Conservation (phyloP, 2,888 invertebrate species). For the Sipha maydis region DNA sequence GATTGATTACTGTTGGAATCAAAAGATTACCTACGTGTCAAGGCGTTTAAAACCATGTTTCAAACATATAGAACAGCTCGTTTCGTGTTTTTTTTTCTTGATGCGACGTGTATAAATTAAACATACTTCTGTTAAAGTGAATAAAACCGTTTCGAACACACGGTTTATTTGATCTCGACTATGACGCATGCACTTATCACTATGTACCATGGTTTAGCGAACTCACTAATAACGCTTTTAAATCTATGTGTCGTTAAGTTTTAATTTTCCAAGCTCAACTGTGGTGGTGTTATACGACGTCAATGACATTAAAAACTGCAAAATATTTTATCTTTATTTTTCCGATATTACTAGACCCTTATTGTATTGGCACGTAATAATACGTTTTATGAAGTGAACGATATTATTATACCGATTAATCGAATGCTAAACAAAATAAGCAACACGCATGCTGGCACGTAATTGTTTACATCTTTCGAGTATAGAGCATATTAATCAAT, state of each 20-base stretch:
- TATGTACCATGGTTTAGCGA: too few relatives aligned
- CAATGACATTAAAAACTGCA: too few relatives aligned
- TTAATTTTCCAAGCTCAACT: too few relatives aligned
- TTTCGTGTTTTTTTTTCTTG: neutral
- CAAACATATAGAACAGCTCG: neutral
- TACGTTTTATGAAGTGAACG: neutral
- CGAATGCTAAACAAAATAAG: neutral
- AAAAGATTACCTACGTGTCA: neutral
- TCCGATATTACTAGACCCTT: neutral
- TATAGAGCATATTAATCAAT: neutral
- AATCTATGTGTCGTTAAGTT: too few relatives aligned
- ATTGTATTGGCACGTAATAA: neutral
- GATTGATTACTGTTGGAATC: neutral
- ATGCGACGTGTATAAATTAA: too few relatives aligned
- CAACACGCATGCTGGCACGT: neutral
- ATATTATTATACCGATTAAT: neutral
- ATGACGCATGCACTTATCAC: too few relatives aligned
- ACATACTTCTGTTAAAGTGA: too few relatives aligned
- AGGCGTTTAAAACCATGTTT: too few relatives aligned
- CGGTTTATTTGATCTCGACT: too few relatives aligned
- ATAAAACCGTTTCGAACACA: too few relatives aligned
- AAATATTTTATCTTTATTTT: neutral
- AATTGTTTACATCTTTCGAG: neutral
- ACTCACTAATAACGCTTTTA: too few relatives aligned
- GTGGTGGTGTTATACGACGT: too few relatives aligned